These are phyloP conservation scores for Pseudomugil tenellus DNA, from an alignment of 2,797 vertebrate species.

Conservation along the genomic window DNA sequence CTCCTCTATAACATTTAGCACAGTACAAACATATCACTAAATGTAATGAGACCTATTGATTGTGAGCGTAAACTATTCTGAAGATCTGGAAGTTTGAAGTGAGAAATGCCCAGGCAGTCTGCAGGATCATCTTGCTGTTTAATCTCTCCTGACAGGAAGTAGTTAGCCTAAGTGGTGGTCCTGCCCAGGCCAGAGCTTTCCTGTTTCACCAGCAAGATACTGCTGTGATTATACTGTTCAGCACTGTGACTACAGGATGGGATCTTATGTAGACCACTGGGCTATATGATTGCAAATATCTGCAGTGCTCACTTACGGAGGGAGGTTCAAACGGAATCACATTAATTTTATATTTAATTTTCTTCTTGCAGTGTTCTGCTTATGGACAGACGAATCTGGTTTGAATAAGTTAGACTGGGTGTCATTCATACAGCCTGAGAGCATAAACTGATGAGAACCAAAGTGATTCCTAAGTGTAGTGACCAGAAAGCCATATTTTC, in stretches of 20 bases:
- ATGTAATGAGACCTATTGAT: constrained; percentile 46
- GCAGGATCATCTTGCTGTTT: constrained; percentile 65
- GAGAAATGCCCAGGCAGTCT: constrained; percentile 46
- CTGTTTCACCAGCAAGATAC: constrained; percentile 81
- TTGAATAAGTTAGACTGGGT: neutral
- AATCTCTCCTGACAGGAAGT: constrained; percentile 89
- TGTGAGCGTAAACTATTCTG: constrained; percentile 15
- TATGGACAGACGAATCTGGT: neutral
- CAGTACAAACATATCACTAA: constrained; percentile 17
- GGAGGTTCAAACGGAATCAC: neutral
- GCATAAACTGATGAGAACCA: neutral
- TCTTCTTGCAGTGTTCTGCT: neutral
- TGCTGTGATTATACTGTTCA: constrained; percentile 72
- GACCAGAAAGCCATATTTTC: neutral
- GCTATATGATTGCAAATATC: constrained; percentile 6
- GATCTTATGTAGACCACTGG: neutral
- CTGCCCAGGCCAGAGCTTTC: constrained; percentile 88
- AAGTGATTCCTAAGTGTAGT: neutral
- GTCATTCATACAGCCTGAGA: neutral
- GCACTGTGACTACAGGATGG: constrained; percentile 15
- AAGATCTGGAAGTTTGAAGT: constrained; percentile 35
- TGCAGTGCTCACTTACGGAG: neutral
- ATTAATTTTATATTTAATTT: neutral
- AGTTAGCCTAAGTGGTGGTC: constrained; percentile 87
- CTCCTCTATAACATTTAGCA: constrained; percentile 3